Base-by-base conservation (phyloP, 2,888 invertebrate species). In the Sialis fuliginosa region DNA sequence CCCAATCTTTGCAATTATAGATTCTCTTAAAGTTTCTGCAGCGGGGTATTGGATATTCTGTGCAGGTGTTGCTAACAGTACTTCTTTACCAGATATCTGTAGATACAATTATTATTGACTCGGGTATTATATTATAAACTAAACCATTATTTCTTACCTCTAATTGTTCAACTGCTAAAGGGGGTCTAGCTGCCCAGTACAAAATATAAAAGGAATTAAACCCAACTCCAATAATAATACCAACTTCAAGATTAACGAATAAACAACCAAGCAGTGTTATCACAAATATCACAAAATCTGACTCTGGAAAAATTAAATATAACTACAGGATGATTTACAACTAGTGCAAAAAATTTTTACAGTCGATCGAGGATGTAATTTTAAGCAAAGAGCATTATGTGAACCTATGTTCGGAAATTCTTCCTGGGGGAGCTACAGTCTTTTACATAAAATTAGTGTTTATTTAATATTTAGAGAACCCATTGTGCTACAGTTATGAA, bases 11-110 rank as follows among this genome's bases (percentile, higher is more conserved):
- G 54, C 51, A 48, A 72, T 62, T 45, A 74, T 60, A 12, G 56
- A 56, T 49, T 69, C 66, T 42, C 74, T 63, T 55, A 89, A 69
- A 66, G 75, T 79, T 66, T 87, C 87, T 1, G 86, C 83, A 4
- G 86, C 80, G n/a, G 88, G 82, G 66, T 85, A 89, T 48, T 78
- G 70, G 45, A 89, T 68, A 56, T 78, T 77, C 54, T 81, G 77
- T 59, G 79, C 78, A 45, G 86, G 79, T 48, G 71, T 72, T 40
- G 82, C 77, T 54, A 81, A 59, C 55, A 76, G 67, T 6, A 72
- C 60, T 49, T 66, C 63, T 9, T 59, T 57, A 8, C 64, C 63
- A 30, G 62, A 60, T 31, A 69, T 56, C 61, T 61, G 10, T 34
- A 5, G 10, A 46, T 33, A 7, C 41, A 33, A 31, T 35, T 9